Conservation (phyloP, 2,888 invertebrate genomes). For the Caenorhabditis afra region DNA sequence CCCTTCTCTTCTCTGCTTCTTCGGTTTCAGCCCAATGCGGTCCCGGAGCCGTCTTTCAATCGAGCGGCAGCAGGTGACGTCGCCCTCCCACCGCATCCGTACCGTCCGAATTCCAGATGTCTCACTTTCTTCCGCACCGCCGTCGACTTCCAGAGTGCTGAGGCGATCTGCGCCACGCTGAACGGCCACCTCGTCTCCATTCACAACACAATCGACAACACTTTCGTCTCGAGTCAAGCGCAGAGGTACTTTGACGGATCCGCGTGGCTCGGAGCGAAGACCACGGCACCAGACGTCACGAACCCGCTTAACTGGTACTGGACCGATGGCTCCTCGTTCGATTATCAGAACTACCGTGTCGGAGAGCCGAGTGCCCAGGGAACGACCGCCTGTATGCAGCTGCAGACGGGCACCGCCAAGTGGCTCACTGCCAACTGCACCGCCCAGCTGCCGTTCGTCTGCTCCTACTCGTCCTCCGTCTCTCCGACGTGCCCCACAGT, state of each 20-base stretch:
- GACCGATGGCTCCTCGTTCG: constrained; percentile 49
- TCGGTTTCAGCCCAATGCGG: constrained; percentile 52
- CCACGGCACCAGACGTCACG: constrained; percentile 53
- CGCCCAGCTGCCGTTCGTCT: constrained; percentile 40
- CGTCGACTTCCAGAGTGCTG: constrained; percentile 40
- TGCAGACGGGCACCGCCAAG: constrained; percentile 46
- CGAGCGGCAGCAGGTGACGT: constrained; percentile 14
- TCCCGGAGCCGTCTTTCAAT: constrained; percentile 39
- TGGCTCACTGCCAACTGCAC: constrained; percentile 53
- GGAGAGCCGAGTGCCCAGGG: constrained; percentile 49
- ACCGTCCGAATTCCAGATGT: constrained; percentile 45
- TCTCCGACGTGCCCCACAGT: constrained; percentile 49
- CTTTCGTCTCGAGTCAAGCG: constrained; percentile 38
- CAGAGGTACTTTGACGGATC: constrained; percentile 43
- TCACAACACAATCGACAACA: constrained; percentile 52
- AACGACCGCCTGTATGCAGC: constrained; percentile 42
- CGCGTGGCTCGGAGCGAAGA: constrained; percentile 49
- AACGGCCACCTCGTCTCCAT: constrained; percentile 49
- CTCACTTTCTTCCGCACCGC: constrained; percentile 35
- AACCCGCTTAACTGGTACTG: constrained; percentile 58
- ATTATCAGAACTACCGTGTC: constrained; percentile 54
- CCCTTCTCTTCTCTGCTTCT: too few relatives aligned
- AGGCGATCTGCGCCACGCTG: constrained; percentile 42
- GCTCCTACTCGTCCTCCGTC: constrained; percentile 38
- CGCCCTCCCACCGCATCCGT: background rate